Conservation (phyloP, 2,113 vertebrate species). For the Pelecanus crispus region DNA sequence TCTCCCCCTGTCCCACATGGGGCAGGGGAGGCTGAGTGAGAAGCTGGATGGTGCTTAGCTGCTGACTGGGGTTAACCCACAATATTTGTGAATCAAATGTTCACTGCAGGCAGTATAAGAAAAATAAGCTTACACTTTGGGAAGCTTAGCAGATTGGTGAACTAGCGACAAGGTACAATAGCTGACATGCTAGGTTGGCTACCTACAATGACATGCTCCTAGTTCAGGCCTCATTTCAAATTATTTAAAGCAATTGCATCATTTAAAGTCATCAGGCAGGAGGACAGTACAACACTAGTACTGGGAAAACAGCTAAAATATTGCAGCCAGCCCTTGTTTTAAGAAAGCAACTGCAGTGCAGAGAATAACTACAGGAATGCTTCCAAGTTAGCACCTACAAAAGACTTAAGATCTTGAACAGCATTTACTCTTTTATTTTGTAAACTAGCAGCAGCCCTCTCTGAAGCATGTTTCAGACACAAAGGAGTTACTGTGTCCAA, state of each 20-base stretch:
- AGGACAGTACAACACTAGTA: not conserved
- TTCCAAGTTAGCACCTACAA: not conserved
- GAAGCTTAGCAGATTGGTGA: not conserved
- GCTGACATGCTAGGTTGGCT: not conserved
- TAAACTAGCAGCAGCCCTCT: not conserved
- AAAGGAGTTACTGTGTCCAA: not conserved
- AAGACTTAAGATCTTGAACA: not conserved
- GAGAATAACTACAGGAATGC: not conserved
- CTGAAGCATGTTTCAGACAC: not conserved
- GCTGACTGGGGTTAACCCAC: not conserved
- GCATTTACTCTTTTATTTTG: not conserved
- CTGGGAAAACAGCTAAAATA: not conserved
- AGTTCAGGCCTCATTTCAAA: not conserved
- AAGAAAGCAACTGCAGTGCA: not conserved
- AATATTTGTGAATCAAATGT: not conserved
- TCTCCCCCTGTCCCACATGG: not conserved
- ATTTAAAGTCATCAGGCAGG: not conserved
- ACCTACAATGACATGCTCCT: not conserved
- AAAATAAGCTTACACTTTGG: not conserved
- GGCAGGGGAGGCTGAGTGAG: not conserved
- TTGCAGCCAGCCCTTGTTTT: not conserved
- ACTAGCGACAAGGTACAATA: not conserved
- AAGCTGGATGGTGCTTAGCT: not conserved
- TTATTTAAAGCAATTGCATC: not conserved
- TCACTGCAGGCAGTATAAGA: not conserved